Evolutionary conservation across 2,797 vertebrate genomes (phyloP).

Genomic region (Bucorvus abyssinicus): DNA sequence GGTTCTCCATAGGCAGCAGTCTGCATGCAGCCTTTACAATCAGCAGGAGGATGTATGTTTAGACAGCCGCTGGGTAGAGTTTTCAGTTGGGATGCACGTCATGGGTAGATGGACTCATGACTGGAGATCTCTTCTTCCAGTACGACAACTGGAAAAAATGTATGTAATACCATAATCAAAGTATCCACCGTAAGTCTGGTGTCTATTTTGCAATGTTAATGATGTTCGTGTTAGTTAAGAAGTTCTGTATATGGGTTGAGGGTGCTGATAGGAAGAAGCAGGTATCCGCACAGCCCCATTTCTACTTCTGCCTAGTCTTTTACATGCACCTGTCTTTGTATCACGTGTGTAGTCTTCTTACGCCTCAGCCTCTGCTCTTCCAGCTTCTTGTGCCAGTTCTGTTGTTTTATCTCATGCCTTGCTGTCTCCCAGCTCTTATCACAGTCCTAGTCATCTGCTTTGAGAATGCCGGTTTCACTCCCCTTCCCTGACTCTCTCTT

Average conservation of each 20-base stretch:
- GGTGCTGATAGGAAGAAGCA: background rate
- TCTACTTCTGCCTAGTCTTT: background rate
- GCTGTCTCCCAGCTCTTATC: background rate
- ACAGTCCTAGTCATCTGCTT: background rate
- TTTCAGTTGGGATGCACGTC: background rate
- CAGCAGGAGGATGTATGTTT: background rate
- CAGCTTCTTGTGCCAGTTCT: background rate
- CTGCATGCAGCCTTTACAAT: background rate
- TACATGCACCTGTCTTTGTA: background rate
- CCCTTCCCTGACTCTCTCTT: background rate
- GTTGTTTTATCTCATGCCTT: background rate
- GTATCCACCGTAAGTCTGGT: background rate
- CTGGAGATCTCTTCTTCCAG: background rate
- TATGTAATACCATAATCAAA: background rate
- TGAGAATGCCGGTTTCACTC: background rate
- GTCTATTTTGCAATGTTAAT: background rate
- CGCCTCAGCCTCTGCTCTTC: background rate
- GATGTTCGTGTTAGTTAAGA: background rate
- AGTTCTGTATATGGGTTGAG: background rate
- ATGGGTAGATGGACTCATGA: background rate
- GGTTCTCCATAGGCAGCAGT: background rate
- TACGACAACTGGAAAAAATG: background rate
- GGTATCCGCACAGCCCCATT: background rate
- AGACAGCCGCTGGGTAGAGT: background rate
- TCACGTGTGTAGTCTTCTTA: background rate